Evolutionary conservation across 2,113 vertebrate genomes (phyloP), one percentile per base, ranked within the genome.

Genomic region (Sinosuthora webbiana): DNA sequence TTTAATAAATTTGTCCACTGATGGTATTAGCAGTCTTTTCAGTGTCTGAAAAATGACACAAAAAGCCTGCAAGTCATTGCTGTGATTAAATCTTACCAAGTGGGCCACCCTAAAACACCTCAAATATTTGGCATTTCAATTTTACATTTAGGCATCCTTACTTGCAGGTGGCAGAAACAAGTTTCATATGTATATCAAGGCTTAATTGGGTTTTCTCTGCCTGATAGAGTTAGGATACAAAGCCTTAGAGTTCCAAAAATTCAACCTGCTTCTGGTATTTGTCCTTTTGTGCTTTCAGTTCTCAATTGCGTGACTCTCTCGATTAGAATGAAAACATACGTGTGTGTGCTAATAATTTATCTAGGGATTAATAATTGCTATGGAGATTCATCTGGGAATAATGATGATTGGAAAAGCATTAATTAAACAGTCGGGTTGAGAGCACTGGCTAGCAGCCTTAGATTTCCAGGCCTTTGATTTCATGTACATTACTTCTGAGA

Each of bases 381-480:
- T 56, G 79, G 82, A 95, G 83, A 93, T 93, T 94, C 74, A 76
- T 89, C 79, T 73, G 92, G 57, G 55, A 96, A 55, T 95, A 87
- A 93, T 50, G 85, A 78, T 87, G 45, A 95, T 96, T 91, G 92
- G 63, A 86, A 94, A 85, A 84, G 62, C 81, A 91, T 73, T 91
- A 97, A 94, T 96, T 96, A 94, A 89, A 45, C 53, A 59, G 64
- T 75, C 0, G 1, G 50, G 53, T 64, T 91, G 59, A 83, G 77
- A 94, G 62, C 63, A 30, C 27, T 93, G 76, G 33, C 60, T 86
- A 49, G 33, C 81, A 94, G 73, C 67, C 37, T 77, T 89, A 71
- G 60, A 78, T 80, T 95, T 85, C 53, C 62, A 95, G 76, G 49
- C 45, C 62, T 96, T 95, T 95, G 74, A 82, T 92, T 96, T 94